These are phyloP conservation scores for Polyploca ridens DNA, from an alignment of 2,888 invertebrate genomes.

Conservation along the genomic window DNA sequence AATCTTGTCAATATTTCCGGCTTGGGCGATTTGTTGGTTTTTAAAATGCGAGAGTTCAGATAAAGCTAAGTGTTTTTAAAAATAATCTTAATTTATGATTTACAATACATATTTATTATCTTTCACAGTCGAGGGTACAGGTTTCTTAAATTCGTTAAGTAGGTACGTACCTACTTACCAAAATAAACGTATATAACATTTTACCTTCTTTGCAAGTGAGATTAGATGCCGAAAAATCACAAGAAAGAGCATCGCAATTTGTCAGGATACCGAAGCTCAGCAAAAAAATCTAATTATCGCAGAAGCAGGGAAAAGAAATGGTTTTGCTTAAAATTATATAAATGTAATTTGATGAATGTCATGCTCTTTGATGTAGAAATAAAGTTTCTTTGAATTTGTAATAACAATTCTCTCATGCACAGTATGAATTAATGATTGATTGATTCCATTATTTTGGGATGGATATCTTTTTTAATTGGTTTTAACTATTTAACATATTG, in stretches of 20 bases:
- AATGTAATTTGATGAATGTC: constrained; percentile 10
- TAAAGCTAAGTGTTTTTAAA: neutral
- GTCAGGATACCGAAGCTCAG: neutral
- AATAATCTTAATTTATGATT: neutral
- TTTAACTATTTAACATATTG: too few species aligned
- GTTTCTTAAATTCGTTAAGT: constrained; percentile 1
- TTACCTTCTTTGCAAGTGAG: constrained; percentile 9
- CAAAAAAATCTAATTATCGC: constrained; percentile 12
- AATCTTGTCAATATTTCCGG: constrained; percentile 41
- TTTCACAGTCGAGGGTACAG: neutral
- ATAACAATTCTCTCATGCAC: neutral
- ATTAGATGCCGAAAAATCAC: constrained; percentile 9
- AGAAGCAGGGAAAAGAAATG: neutral
- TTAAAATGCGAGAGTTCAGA: constrained; percentile 23
- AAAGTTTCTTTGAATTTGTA: neutral
- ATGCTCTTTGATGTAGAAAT: constrained; percentile 5
- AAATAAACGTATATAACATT: constrained; percentile 8
- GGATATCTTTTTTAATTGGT: too few species aligned
- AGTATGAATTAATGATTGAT: neutral
- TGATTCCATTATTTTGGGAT: too few species aligned
- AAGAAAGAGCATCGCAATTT: constrained; percentile 13
- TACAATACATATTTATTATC: neutral
- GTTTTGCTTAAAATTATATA: constrained; percentile 12
- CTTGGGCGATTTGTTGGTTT: constrained; percentile 26
- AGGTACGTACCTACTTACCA: neutral